Conservation (phyloP, 2,797 vertebrate genomes). For the Poecilia gillii region DNA sequence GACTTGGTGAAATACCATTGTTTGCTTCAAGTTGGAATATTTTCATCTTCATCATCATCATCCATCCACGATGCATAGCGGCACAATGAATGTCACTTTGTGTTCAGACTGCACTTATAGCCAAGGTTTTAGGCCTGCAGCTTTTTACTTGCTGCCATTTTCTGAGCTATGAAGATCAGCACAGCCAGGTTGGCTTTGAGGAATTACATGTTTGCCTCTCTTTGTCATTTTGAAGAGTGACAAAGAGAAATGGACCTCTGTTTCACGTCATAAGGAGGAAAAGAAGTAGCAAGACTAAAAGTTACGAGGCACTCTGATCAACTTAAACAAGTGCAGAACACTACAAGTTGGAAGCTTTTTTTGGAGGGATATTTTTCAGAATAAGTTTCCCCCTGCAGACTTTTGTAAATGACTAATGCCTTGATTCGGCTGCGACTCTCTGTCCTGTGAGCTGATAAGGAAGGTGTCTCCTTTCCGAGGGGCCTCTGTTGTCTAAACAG, state of each 20-base stretch:
- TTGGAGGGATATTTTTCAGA: not conserved
- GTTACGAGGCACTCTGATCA: not conserved
- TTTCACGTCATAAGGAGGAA: not conserved
- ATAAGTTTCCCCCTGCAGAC: not conserved
- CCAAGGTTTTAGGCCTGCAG: not conserved
- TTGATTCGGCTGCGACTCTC: slow-evolving; percentile 27
- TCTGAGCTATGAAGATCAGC: not conserved
- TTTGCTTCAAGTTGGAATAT: not conserved
- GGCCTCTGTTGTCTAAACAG: slow-evolving; percentile 74
- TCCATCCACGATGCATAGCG: not conserved
- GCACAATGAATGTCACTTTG: not conserved
- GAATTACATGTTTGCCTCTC: not conserved
- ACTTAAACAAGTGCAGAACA: not conserved
- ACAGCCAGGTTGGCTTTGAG: not conserved
- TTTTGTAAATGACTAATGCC: slow-evolving; percentile 37
- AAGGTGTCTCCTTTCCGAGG: slow-evolving; percentile 56
- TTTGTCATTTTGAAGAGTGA: not conserved
- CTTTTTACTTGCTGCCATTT: not conserved
- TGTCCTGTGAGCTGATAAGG: slow-evolving; percentile 54
- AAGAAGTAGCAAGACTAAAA: not conserved
- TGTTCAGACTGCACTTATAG: not conserved
- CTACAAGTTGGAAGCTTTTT: not conserved
- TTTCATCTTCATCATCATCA: not conserved
- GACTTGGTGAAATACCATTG: not conserved
- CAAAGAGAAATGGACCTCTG: not conserved